Evolutionary conservation across 2,888 invertebrate genomes (phyloP).

Genomic region (Physocephala rufipes): DNA sequence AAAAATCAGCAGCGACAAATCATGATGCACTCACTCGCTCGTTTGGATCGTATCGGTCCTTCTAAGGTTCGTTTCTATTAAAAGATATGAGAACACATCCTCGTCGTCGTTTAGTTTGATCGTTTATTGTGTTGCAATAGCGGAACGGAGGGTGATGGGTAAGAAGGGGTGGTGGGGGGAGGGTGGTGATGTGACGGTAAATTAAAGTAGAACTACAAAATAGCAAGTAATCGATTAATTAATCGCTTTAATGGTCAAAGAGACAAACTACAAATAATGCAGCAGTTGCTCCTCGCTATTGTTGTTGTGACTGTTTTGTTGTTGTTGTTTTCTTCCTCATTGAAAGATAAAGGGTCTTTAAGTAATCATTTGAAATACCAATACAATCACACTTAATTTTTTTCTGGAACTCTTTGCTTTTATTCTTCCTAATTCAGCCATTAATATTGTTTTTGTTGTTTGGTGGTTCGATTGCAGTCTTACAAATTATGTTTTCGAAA

Average conservation of each 20-base stretch:
- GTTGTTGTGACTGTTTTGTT: slow-evolving; percentile 16
- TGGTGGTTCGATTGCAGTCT: background rate
- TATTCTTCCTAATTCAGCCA: slow-evolving; percentile 1
- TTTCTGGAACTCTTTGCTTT: background rate
- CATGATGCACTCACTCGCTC: slow-evolving; percentile 23
- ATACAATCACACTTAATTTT: no score
- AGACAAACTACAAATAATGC: slow-evolving; percentile 20
- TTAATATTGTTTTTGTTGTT: slow-evolving; percentile 13
- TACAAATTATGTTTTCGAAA: no score
- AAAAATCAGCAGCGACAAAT: slow-evolving; percentile 23
- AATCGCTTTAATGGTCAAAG: slow-evolving; percentile 6
- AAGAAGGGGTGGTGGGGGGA: no score
- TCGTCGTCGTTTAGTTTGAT: slow-evolving; percentile 34
- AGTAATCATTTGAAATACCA: no score
- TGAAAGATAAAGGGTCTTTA: no score
- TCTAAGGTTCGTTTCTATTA: slow-evolving; percentile 67
- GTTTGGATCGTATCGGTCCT: slow-evolving; percentile 56
- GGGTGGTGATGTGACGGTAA: no score
- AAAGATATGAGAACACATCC: slow-evolving; percentile 49
- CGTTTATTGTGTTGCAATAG: slow-evolving; percentile 17
- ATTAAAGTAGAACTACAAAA: no score
- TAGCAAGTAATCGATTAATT: slow-evolving; percentile 19
- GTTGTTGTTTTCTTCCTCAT: background rate
- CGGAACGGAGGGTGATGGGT: background rate
- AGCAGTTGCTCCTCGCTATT: slow-evolving; percentile 23